These are phyloP conservation scores for Esox masquinongy DNA, from an alignment of 2,797 vertebrate genomes.

Conservation along the genomic window DNA sequence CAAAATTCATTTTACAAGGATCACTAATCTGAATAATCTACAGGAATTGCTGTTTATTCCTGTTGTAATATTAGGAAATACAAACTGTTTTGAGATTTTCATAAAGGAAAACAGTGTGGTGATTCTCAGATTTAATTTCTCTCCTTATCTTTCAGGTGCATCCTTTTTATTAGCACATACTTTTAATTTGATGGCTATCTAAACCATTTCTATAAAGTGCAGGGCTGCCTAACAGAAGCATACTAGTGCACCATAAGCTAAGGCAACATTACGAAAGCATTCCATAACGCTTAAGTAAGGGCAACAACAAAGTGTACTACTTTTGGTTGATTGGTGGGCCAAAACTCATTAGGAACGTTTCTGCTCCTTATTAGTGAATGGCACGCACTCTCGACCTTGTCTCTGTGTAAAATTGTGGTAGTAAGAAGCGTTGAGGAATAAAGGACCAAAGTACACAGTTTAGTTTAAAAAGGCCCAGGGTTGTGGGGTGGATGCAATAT, in stretches of 20 bases:
- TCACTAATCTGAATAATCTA: slow-evolving; percentile 46
- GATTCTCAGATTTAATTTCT: background rate
- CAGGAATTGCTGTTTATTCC: slow-evolving; percentile 34
- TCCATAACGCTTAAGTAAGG: background rate
- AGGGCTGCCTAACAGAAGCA: too few species aligned
- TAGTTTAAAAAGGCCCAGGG: background rate
- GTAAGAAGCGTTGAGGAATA: background rate
- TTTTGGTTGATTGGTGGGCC: slow-evolving; percentile 52
- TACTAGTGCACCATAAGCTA: too few species aligned
- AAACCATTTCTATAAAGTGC: background rate
- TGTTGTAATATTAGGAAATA: slow-evolving; percentile 33
- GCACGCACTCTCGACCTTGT: slow-evolving; percentile 50
- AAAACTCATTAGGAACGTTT: slow-evolving; percentile 57
- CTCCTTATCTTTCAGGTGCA: background rate
- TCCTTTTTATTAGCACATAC: background rate
- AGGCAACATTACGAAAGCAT: background rate
- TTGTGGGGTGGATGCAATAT: background rate
- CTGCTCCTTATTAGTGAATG: slow-evolving; percentile 54
- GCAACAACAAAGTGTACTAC: background rate
- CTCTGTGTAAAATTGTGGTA: background rate
- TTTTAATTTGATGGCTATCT: background rate
- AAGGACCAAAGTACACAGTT: background rate
- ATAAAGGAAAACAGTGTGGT: too few species aligned
- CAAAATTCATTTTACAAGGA: slow-evolving; percentile 41
- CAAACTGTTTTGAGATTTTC: slow-evolving; percentile 25